phyloP scores from a whole-genome alignment of 2,113 vertebrate species.

The Oreochromis niloticus region DNA sequence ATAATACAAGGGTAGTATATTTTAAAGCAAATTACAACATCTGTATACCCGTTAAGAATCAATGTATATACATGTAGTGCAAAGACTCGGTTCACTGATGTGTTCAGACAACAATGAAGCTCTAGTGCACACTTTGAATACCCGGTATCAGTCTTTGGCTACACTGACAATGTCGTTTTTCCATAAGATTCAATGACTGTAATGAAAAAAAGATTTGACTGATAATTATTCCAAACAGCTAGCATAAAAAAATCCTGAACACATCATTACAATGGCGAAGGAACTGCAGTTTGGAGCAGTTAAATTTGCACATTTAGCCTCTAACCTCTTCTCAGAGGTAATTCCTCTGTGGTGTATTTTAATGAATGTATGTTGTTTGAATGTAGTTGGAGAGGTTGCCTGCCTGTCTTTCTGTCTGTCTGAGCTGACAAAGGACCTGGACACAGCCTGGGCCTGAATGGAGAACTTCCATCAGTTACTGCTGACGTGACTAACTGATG shows the following conservation, averaged over 20 bases:
- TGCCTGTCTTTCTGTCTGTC: constrained; percentile 37
- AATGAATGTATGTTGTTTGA: constrained; percentile 60
- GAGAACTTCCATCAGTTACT: constrained; percentile 57
- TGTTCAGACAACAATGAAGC: not conserved
- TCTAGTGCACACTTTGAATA: not conserved
- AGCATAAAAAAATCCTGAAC: not conserved
- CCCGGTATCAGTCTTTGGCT: not conserved
- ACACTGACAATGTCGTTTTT: not conserved
- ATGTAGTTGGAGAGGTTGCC: constrained; percentile 30
- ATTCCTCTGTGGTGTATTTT: constrained; percentile 46
- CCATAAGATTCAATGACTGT: not conserved
- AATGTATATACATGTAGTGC: not conserved
- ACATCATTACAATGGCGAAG: constrained; percentile 3
- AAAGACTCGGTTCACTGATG: not conserved
- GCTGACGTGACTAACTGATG: constrained; percentile 56
- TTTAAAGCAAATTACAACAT: not conserved
- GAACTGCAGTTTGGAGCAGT: constrained; percentile 15
- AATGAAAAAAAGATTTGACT: not conserved
- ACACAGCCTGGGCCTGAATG: constrained; percentile 22
- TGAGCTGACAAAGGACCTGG: constrained; percentile 31
- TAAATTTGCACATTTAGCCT: constrained; percentile 46
- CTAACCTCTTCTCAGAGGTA: constrained; percentile 45
- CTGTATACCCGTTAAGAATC: not conserved
- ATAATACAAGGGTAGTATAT: not conserved
- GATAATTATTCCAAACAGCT: not conserved